Base-by-base conservation (phyloP, 1,140 invertebrate genomes). In the Magallana gigas region DNA sequence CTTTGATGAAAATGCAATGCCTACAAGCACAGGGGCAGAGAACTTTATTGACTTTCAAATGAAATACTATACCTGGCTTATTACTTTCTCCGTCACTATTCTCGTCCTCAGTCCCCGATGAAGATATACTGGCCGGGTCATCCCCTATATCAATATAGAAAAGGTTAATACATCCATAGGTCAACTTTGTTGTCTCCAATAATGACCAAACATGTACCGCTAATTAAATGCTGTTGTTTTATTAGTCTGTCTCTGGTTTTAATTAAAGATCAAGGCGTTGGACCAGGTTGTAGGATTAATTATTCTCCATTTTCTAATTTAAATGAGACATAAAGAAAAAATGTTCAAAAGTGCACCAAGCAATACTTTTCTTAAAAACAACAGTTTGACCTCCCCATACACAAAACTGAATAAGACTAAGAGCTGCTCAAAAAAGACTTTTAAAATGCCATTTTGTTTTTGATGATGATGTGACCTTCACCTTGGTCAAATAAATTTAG, bases 71-170 rank as follows among this genome's bases (percentile, higher is more conserved):
- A 76, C 68, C 68, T 76, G 7, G 64, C 23, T 76, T 29, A 76
- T 76, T 76, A 76, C 36, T 76, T 76, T 92, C 93, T 12, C 92
- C 92, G 12, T 90, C 90, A 14, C 88, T 88, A 6, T 88, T 87
- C 16, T 93, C 92, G 62, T 94, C 93, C 58, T 94, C 93, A 18
- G 93, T 94, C 6, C 93, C 92, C 7, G 93, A 94, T 0, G 93
- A 94, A 14, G 93, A 94, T 56, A 94, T 94, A 23, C 82, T 91
- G 12, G 89, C 87, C 8, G 93, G 93, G 71, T 94, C 92, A 88
- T 93, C 93, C 82, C 93, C 93, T 83, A 83, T 57, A 83, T 57
- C 14, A 57, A 57, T 82, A 48, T 14, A 57, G 12, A 57, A n/a
- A 57, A 29, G 12, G 6, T 11, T 29, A 76, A 29, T 76, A 11